Base-by-base conservation (phyloP, 2,113 vertebrate genomes). In the Silurus meridionalis region DNA sequence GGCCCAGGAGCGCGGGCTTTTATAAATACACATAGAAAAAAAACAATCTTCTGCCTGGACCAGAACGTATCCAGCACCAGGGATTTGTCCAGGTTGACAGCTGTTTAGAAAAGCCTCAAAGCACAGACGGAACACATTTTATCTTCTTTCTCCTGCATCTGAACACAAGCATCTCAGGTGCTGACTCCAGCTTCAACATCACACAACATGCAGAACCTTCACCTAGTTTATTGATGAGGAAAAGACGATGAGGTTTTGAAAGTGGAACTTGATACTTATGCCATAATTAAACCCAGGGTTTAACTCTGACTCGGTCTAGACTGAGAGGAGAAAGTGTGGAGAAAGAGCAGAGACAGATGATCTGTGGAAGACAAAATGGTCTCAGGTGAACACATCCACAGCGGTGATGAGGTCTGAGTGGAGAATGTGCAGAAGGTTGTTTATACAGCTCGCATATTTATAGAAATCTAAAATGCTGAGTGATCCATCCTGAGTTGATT, bases 361-460 rank as follows among this genome's bases (percentile, higher is more conserved):
- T 90, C 88, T 91, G 88, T 91, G 46, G 87, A 87, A 85, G 89
- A 78, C 28, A 86, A 86, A 91, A 91, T 90, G 80, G 66, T 82
- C 67, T 86, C 84, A 58, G 61, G 79, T 90, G 90, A 88, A 91
- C 90, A 87, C 87, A 87, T 90, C 90, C 88, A 48, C 87, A 79
- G 83, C 75, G 86, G 71, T 90, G 89, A 77, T 90, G 90, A 92
- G 81, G 89, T 90, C 86, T 93, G 91, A 91, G 87, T 89, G 91
- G 91, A 92, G 85, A 90, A 91, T 93, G 84, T 88, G 50, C 88
- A 90, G 90, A 88, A 37, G 85, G 90, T 88, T 89, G 80, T 87
- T 86, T 72, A 84, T 60, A 37, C 60, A 67, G 57, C 71, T 53
- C 8, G 55, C 84, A 25, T 88, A 23, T 87, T 89, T 82, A 48